A percentile compares a stretch with the other conserved stretches of the same genome.
Evolutionary conservation across 2,888 invertebrate species (phyloP).

Genomic region (Kuschelorhynchus macadamiae): DNA sequence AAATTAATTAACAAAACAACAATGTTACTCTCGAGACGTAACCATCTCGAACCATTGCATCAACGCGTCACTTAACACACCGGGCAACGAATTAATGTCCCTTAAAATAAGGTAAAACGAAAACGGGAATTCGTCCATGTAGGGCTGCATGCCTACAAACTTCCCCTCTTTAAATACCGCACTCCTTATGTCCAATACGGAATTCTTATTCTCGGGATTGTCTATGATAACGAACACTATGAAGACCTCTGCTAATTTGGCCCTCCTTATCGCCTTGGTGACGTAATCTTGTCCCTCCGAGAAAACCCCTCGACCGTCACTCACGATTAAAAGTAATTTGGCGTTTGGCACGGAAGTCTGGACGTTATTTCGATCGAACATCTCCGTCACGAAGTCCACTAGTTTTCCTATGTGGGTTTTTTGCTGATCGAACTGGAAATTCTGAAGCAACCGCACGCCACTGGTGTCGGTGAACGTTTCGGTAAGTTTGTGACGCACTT

Average conservation of each 20-base stretch:
- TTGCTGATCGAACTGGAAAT: slow-evolving; percentile 89
- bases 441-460: slow-evolving; percentile 85
- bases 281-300: slow-evolving; percentile 88
- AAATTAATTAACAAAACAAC: no score
- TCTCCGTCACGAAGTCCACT: slow-evolving; percentile 82
- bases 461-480: slow-evolving; percentile 90
- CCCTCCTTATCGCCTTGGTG: slow-evolving; percentile 83
- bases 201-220: slow-evolving; percentile 92
- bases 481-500: slow-evolving; percentile 88
- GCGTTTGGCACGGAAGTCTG: slow-evolving; percentile 76
- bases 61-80: slow-evolving; percentile 94
- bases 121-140: slow-evolving; percentile 97
- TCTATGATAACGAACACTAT: slow-evolving; percentile 96
- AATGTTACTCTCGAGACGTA: slow-evolving; percentile 33
- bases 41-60: slow-evolving; percentile 99
- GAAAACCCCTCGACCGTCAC: slow-evolving; percentile 95
- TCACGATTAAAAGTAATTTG: slow-evolving; percentile 91
- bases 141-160: slow-evolving; percentile 79
- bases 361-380: slow-evolving; percentile 71
- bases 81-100: slow-evolving; percentile 89
- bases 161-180: slow-evolving; percentile 78
- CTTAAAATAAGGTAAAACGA: slow-evolving; percentile 96
- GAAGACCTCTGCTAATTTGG: slow-evolving; percentile 88
- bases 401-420: slow-evolving; percentile 90
- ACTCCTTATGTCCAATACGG: slow-evolving; percentile 90